Base-by-base conservation (phyloP, 2,113 vertebrate genomes). In the Chaetops frenatus region DNA sequence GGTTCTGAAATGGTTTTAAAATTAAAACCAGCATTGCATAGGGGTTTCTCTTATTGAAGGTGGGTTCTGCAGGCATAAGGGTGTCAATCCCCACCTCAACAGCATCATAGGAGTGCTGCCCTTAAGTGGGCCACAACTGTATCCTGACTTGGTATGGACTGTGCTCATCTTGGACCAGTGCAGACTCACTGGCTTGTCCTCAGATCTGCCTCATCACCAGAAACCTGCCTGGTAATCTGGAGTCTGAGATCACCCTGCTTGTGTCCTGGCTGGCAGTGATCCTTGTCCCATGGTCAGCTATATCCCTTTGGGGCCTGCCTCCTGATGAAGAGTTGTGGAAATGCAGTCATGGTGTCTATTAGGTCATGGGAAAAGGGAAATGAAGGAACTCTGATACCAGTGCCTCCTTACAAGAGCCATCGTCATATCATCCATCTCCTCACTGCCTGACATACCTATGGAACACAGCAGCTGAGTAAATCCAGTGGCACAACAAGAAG, bases 181-280 rank as follows among this genome's bases (percentile, higher is more conserved):
- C 50, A 38, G 40, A 18, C 9, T 53, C 18, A 19, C 10, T n/a
- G 58, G 29, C 15, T 81, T 45, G 20, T 84, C 53, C 29, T 92
- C 3, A 1, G 23, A 72, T n/a, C 44, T 89, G 72, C 13, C 28
- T 86, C 29, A n/a, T 47, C 47, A 42, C 40, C 42, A 80, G n/a
- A 51, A 71, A 44, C 25, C 18, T 44, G 21, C 48, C n/a, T 5
- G 38, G 5, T 9, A 56, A 17, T 11, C 38, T 24, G 66, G 60
- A 35, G 10, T 58, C 22, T 31, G 54, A 12, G 16, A 65, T 23
- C 25, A 31, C 24, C 20, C 33, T 31, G 33, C 48, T 77, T 0
- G 0, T 7, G 22, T 27, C 38, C 40, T 25, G 23, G 13, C 35
- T 56, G 27, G 47, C 2, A 1, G 58, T n/a, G 47, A 29, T 21